phyloP scores from a whole-genome alignment of 2,113 vertebrate genomes.

The Triplophysa siluroides region DNA sequence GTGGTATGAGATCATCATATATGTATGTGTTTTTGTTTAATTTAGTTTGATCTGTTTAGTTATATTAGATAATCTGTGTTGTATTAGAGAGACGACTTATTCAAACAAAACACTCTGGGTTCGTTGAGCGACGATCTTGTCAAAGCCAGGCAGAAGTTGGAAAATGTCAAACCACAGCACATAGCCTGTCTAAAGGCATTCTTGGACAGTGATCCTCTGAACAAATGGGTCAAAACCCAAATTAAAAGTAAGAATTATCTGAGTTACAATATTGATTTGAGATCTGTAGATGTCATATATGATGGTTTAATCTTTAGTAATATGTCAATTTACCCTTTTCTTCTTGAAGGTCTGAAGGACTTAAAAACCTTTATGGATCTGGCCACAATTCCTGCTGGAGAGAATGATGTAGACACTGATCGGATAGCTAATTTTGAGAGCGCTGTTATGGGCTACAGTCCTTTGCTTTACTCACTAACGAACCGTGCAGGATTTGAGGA shows the following conservation, averaged over 20 bases:
- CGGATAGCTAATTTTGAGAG: slow-evolving; percentile 73
- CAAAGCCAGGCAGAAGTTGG: slow-evolving; percentile 56
- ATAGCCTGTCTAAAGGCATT: slow-evolving; percentile 70
- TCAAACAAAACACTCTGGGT: slow-evolving; percentile 56
- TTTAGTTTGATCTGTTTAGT: not conserved
- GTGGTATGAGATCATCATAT: slow-evolving; percentile 61
- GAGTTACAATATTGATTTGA: not conserved
- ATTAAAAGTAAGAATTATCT: slow-evolving; percentile 60
- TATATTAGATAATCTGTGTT: not conserved
- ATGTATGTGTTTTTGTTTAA: not conserved
- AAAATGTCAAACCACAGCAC: slow-evolving; percentile 57
- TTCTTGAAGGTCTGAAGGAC: not conserved
- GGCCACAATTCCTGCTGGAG: slow-evolving; percentile 75
- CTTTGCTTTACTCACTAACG: slow-evolving; percentile 68
- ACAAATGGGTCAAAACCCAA: slow-evolving; percentile 67
- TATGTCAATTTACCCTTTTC: not conserved
- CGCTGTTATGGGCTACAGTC: slow-evolving; percentile 70
- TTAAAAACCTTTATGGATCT: slow-evolving; percentile 75
- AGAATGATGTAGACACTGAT: slow-evolving; percentile 76
- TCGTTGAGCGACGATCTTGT: slow-evolving; percentile 64
- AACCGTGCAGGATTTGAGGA: slow-evolving; percentile 54
- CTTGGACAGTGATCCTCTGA: slow-evolving; percentile 59
- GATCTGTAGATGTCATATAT: not conserved
- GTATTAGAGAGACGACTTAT: slow-evolving; percentile 63
- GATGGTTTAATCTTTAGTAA: not conserved